A percentile compares a stretch with the other conserved stretches of the same genome.
Conservation (phyloP, 2,888 invertebrate genomes). For the Latrodectus hesperus region DNA sequence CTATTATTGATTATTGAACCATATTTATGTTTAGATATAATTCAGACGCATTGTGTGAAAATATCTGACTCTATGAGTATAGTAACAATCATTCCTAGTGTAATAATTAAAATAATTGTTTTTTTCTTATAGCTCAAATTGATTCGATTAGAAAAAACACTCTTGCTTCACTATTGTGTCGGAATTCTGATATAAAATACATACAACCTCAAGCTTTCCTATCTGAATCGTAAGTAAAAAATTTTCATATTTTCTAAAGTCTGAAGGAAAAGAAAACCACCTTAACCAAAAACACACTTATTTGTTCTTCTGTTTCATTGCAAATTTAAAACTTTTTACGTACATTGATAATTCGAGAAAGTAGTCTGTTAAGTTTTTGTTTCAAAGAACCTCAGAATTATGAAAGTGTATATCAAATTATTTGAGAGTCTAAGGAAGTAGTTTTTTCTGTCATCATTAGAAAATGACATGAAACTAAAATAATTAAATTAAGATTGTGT, state of each 20-base stretch:
- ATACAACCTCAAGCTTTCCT: conserved; percentile 53
- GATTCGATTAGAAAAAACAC: conserved; percentile 53
- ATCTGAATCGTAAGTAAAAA: conserved; percentile 47
- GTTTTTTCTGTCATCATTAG: too few relatives aligned
- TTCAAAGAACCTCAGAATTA: background rate
- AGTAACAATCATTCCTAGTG: background rate
- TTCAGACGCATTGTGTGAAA: background rate
- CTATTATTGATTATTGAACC: too few relatives aligned
- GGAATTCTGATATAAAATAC: conserved; percentile 53
- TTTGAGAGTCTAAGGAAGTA: too few relatives aligned
- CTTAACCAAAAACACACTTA: too few relatives aligned
- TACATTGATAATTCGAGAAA: too few relatives aligned
- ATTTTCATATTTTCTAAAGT: background rate
- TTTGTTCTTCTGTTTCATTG: too few relatives aligned
- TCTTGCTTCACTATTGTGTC: conserved; percentile 66
- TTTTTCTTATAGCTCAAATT: conserved; percentile 56
- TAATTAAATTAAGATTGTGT: too few relatives aligned
- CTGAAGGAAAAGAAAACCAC: background rate
- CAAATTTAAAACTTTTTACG: too few relatives aligned
- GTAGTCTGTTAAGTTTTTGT: background rate
- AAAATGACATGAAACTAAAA: too few relatives aligned
- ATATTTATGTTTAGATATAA: too few relatives aligned
- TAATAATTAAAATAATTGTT: background rate
- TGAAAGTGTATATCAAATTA: too few relatives aligned
- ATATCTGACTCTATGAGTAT: too few relatives aligned